Conservation (phyloP, 2,113 vertebrate genomes). For the Leucopsar rothschildi region DNA sequence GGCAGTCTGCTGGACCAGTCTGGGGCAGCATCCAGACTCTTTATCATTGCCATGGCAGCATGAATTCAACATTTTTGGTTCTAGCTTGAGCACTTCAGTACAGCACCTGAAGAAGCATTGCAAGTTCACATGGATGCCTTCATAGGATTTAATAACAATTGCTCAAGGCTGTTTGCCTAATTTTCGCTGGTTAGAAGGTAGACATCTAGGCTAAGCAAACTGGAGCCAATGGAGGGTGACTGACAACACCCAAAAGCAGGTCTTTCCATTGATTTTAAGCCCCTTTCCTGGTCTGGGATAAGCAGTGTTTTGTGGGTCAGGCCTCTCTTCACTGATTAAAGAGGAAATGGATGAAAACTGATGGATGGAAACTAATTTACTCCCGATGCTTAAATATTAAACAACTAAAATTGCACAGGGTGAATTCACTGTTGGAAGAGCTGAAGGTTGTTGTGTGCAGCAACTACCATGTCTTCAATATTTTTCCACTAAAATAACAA, state of each 20-base stretch:
- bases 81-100: background rate
- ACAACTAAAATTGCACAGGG: background rate
- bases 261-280: background rate
- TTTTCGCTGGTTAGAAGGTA: background rate
- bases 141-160: background rate
- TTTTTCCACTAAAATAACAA: background rate
- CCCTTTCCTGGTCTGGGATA: background rate
- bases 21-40: background rate
- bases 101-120: background rate
- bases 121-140: background rate
- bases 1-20: background rate
- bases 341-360: background rate
- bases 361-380: background rate
- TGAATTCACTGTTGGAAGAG: background rate
- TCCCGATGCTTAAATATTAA: background rate
- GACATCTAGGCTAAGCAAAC: background rate
- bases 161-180: background rate
- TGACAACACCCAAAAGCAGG: background rate
- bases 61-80: background rate
- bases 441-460: background rate
- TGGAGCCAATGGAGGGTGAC: background rate
- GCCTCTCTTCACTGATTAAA: background rate
- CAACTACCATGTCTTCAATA: background rate
- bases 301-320: background rate
- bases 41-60: background rate